Evolutionary conservation across 2,797 vertebrate species (phyloP).

Genomic region (Pampus argenteus): DNA sequence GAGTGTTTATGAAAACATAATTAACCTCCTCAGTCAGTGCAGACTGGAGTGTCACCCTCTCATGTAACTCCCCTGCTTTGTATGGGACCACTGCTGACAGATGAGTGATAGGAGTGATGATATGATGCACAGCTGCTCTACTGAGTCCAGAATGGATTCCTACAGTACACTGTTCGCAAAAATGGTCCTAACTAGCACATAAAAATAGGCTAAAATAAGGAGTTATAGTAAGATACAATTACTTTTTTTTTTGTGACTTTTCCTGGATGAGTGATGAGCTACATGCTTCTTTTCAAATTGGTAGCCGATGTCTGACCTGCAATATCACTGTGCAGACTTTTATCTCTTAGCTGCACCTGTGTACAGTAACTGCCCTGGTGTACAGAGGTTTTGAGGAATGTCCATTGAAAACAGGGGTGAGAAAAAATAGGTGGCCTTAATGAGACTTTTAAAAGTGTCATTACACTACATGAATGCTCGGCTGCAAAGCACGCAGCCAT

Average conservation of each 20-base stretch:
- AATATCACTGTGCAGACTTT: constrained; percentile 42
- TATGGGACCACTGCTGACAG: constrained; percentile 61
- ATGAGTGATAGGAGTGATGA: constrained; percentile 67
- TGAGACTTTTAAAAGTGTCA: constrained; percentile 70
- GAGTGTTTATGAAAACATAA: constrained; percentile 74
- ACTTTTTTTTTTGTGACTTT: too few species aligned
- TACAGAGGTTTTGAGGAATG: constrained; percentile 62
- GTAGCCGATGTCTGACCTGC: constrained; percentile 50
- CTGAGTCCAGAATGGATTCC: constrained; percentile 15
- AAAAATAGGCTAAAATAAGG: constrained; percentile 34
- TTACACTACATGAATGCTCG: constrained; percentile 57
- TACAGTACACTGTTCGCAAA: constrained; percentile 1
- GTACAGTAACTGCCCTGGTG: constrained; percentile 48
- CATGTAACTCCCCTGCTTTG: constrained; percentile 26
- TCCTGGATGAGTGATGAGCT: constrained; percentile 37
- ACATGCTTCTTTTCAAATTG: constrained; percentile 27
- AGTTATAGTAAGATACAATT: constrained; percentile 5
- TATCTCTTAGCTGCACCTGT: constrained; percentile 70
- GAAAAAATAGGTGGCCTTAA: constrained; percentile 62
- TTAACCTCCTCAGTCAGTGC: constrained; percentile 61
- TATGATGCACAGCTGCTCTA: constrained; percentile 53
- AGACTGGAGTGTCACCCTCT: constrained; percentile 44
- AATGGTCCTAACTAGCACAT: background rate
- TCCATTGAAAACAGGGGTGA: constrained; percentile 56
- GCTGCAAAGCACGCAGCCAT: constrained; percentile 49